Evolutionary conservation across 2,888 invertebrate species (phyloP).

Genomic region (Baronia brevicornis): DNA sequence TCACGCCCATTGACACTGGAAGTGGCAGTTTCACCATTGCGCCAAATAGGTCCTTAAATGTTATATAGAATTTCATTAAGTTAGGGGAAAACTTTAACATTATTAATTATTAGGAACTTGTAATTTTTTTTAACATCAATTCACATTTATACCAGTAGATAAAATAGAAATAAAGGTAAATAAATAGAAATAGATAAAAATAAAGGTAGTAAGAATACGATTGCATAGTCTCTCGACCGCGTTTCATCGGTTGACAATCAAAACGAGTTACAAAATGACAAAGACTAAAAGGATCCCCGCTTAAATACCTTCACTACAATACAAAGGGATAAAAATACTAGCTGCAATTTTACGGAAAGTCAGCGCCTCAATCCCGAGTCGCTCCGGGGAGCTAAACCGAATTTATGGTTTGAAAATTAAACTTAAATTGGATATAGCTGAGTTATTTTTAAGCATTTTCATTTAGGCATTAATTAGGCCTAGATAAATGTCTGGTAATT

Average conservation of each 20-base stretch:
- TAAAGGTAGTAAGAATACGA: neutral
- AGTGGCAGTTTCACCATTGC: no score
- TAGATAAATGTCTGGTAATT: constrained; percentile 42
- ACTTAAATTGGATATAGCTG: constrained; percentile 66
- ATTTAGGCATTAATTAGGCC: constrained; percentile 50
- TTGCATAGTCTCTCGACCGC: no score
- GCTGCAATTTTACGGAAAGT: constrained; percentile 59
- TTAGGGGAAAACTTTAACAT: no score
- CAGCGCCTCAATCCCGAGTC: constrained; percentile 50
- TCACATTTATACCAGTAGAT: no score
- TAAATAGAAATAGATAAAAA: neutral
- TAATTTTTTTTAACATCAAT: neutral
- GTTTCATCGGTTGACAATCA: constrained; percentile 44
- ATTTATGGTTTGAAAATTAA: constrained; percentile 71
- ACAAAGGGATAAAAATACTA: constrained; percentile 68
- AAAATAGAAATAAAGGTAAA: no score
- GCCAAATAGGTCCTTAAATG: no score
- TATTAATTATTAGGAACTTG: no score
- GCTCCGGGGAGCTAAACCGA: constrained; percentile 66
- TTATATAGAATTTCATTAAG: no score
- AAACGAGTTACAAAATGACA: constrained; percentile 51
- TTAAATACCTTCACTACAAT: constrained; percentile 52
- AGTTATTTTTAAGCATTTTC: constrained; percentile 62
- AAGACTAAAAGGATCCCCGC: constrained; percentile 49
- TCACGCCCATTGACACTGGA: no score